Evolutionary conservation across 2,797 vertebrate genomes (phyloP).

Genomic region (Psittacula derbiana): DNA sequence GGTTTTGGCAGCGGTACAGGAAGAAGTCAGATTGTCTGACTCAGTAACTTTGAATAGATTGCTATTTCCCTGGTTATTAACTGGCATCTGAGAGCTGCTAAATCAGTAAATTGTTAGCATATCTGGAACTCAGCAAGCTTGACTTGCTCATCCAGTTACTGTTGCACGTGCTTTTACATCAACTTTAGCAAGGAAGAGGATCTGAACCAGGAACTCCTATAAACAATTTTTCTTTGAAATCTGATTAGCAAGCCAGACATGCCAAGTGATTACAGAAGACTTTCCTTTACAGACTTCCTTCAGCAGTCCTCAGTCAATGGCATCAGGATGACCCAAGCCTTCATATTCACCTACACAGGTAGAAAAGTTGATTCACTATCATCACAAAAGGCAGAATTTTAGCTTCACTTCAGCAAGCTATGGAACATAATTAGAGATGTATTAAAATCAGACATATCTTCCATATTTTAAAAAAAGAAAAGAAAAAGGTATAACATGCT

Average conservation of each 20-base stretch:
- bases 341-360: neutral
- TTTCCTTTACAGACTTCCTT: slow-evolving; percentile 16
- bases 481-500: neutral
- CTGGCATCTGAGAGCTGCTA: neutral
- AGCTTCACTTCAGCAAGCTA: neutral
- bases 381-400: neutral
- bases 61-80: neutral
- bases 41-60: neutral
- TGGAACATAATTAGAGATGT: neutral
- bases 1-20: neutral
- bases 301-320: neutral
- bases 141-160: slow-evolving; percentile 54
- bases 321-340: neutral
- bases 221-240: slow-evolving; percentile 44
- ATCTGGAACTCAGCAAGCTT: slow-evolving; percentile 39
- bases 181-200: slow-evolving; percentile 23
- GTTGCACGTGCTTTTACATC: slow-evolving; percentile 9
- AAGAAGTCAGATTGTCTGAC: neutral
- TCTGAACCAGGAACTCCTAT: slow-evolving; percentile 61
- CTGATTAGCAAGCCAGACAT: slow-evolving; percentile 51
- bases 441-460: neutral
- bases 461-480: neutral
- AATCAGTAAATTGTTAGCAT: slow-evolving; percentile 42
- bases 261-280: neutral
- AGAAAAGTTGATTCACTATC: neutral